Evolutionary conservation across 1,140 invertebrate genomes (phyloP).

Genomic region (Rhyacophila brunnea): DNA sequence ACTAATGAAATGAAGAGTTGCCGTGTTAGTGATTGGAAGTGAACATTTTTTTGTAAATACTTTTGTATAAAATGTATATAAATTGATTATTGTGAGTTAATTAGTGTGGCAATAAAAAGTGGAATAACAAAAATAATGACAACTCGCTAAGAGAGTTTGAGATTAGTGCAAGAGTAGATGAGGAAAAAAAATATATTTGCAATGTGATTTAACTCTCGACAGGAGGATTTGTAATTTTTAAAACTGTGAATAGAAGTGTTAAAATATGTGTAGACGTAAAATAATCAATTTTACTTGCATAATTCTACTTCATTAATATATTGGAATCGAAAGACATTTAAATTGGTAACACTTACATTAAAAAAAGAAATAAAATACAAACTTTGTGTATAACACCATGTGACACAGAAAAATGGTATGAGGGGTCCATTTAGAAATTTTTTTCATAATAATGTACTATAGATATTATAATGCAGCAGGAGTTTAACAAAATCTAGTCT

Average conservation of each 20-base stretch:
- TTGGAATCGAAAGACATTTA: too few species aligned
- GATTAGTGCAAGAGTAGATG: conserved; percentile 15
- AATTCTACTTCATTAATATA: too few species aligned
- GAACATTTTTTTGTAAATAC: background rate
- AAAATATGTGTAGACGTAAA: conserved; percentile 14
- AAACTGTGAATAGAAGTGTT: conserved; percentile 29
- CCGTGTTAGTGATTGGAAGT: background rate
- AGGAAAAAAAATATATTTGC: background rate
- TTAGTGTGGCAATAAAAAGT: background rate
- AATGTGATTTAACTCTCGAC: conserved; percentile 12
- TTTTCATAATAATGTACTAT: too few species aligned
- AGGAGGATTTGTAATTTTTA: conserved; percentile 19
- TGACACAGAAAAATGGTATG: too few species aligned
- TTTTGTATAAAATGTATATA: conserved; percentile 7
- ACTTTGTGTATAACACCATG: conserved; percentile 3
- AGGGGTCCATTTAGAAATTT: too few species aligned
- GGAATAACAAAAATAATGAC: conserved; percentile 10
- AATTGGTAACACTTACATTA: too few species aligned
- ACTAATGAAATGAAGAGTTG: too few species aligned
- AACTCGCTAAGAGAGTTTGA: conserved; percentile 13
- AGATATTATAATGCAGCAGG: too few species aligned
- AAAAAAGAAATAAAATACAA: too few species aligned
- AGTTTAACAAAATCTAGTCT: too few species aligned
- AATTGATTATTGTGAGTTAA: conserved; percentile 14
- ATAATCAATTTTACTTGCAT: conserved; percentile 4